Evolutionary conservation across 2,113 vertebrate genomes (phyloP), one percentile per base, ranked within the genome.

Genomic region (Saguinus imperator): DNA sequence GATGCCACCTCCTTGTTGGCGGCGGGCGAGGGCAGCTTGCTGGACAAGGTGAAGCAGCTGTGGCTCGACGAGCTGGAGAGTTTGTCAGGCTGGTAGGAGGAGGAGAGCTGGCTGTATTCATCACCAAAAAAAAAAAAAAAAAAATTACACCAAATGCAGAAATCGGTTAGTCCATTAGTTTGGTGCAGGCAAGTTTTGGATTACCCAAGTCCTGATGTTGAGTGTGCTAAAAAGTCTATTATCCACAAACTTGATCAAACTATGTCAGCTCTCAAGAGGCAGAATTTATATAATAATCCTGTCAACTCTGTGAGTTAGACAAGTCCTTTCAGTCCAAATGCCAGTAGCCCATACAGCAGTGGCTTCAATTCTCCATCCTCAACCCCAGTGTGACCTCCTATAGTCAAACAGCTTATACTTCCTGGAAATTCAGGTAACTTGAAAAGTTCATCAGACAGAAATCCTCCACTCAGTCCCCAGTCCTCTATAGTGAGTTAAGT

Each of bases 401-500:
- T 99, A 52, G 99, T 99, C 92, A 99, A 99, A 98, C 99, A 99
- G 98, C 98, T 99, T 29, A 98, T 99, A 95, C 98, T 99, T 98
- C 99, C 99, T 95, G 98, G 99, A 94, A 99, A 99, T 98, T 98
- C 99, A 99, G 99, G 99, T 95, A 98, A 99, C 97, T 99, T 99
- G 98, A 99, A 99, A 98, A 99, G 98, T 40, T 98, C 99, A n/a
- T 96, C 98, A 73, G 99, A 99, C 84, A 99, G 99, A 98, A 99
- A 99, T 95, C 98, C 99, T 98, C 99, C 99, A 0, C 97, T 99
- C 83, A 99, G 99, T 98, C 99, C 99, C 8, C 99, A 99, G 89
- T 99, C 99, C 1, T 99, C 99, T 43, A 98, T 99, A 99, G 99
- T 92, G 99, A 99, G 98, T 99, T 99, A 98, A 99, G 99, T 99